Base-by-base conservation (phyloP, 1,140 invertebrate species). In the Formica selysi region DNA sequence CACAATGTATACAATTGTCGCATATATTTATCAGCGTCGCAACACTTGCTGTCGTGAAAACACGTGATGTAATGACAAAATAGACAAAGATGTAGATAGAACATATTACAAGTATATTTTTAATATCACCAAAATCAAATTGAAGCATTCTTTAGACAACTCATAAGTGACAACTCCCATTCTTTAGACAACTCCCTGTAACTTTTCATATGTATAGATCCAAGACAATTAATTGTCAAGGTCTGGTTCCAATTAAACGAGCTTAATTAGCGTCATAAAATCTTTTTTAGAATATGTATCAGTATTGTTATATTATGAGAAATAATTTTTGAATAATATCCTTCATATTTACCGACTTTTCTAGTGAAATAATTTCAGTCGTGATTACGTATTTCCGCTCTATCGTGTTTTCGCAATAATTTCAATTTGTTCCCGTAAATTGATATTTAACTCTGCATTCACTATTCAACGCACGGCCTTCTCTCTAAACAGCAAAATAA, bases 41-140 rank as follows among this genome's bases (percentile, higher is more conserved):
- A 38, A 36, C 26, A 78, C 19, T 64, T 51, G 61, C 13, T 26
- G 26, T n/a, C 11, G 6, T 22, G 41, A 64, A 48, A 78, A 38
- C 26, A 44, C 26, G 29, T 32, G n/a, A 65, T 26, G 8, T 2
- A 62, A 76, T 76, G 32, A 38, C 44, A 80, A 80, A 79, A 70
- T 70, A 3, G 19, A 10, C 16, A 4, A 32, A 8, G 19, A 7
- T 5, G 32, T 16, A 48, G 3, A 79, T 29, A 19, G 13, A 2
- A 19, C 10, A 36, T 22, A 22, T 51, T 10, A 6, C 61, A 57
- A 54, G 7, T 10, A 13, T 16, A 51, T 68, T 57, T n/a, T 38
- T 16, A 2, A 57, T 29, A 19, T 36, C 76, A n/a, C 3, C 8
- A 4, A 62, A 29, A 22, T 62, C 7, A 76, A 41, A 1, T 22